Conservation (phyloP, 1,140 invertebrate species). For the Centruroides vittatus region DNA sequence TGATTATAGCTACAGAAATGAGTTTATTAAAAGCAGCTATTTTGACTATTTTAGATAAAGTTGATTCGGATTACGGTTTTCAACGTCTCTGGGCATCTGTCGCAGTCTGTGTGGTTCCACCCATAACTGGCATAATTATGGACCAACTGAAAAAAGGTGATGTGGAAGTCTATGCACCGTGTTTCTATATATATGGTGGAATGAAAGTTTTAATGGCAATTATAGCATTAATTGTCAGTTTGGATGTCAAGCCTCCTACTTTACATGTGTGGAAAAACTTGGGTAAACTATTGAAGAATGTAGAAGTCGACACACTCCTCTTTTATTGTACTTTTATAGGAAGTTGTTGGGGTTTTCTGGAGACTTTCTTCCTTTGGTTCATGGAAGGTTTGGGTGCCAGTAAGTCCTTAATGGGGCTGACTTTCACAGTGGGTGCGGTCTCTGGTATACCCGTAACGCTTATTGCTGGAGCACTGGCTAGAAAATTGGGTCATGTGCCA, state of each 20-base stretch:
- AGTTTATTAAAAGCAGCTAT: slow-evolving; percentile 67
- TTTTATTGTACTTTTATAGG: slow-evolving; percentile 23
- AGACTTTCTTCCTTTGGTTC: slow-evolving; percentile 72
- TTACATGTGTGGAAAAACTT: slow-evolving; percentile 23
- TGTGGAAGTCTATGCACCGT: slow-evolving; percentile 41
- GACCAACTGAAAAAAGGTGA: slow-evolving; percentile 29
- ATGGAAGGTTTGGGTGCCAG: slow-evolving; percentile 60
- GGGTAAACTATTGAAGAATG: slow-evolving; percentile 49
- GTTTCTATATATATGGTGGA: slow-evolving; percentile 58
- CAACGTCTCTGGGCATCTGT: slow-evolving; percentile 60
- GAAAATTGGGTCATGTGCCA: slow-evolving; percentile 58
- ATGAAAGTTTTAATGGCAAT: slow-evolving; percentile 49
- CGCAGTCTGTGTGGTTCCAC: slow-evolving; percentile 60
- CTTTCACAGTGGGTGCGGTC: slow-evolving; percentile 57
- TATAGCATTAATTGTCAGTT: slow-evolving; percentile 53
- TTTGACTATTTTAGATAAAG: slow-evolving; percentile 56
- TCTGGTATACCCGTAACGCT: slow-evolving; percentile 59
- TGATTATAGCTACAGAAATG: slow-evolving; percentile 8
- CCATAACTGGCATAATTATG: slow-evolving; percentile 54
- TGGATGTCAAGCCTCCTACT: slow-evolving; percentile 61
- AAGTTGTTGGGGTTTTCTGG: slow-evolving; percentile 63
- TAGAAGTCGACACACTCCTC: slow-evolving; percentile 46
- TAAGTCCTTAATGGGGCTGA: slow-evolving; percentile 64
- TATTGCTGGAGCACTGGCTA: slow-evolving; percentile 58
- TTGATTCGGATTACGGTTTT: slow-evolving; percentile 60